phyloP scores from a whole-genome alignment of 2,113 vertebrate genomes.

The Orthonyx spaldingii region DNA sequence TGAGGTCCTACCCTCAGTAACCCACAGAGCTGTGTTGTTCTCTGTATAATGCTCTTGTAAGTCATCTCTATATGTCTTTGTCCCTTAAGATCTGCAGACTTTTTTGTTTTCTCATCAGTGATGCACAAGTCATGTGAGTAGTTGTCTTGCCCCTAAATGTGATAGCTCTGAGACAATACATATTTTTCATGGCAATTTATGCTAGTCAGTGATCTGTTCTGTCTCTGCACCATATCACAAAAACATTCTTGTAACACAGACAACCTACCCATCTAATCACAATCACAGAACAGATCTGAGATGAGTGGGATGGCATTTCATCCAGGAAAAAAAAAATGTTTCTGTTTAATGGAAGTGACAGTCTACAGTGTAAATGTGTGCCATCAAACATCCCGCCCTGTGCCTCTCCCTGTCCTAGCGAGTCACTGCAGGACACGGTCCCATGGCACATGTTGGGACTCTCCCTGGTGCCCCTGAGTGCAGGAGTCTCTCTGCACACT shows the following conservation, averaged over 20 bases:
- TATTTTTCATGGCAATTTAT: background rate
- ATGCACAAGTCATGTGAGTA: background rate
- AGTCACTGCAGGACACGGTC: background rate
- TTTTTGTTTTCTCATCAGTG: background rate
- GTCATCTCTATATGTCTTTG: background rate
- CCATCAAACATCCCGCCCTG: background rate
- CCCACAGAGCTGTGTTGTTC: background rate
- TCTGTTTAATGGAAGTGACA: slow-evolving; percentile 46
- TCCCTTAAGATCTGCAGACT: background rate
- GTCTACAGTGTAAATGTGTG: slow-evolving; percentile 3
- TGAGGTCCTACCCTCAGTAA: background rate
- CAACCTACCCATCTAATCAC: slow-evolving; percentile 25
- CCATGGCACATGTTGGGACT: background rate
- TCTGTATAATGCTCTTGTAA: background rate
- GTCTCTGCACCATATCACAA: background rate
- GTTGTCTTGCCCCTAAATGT: background rate
- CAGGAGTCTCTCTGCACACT: background rate
- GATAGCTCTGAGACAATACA: background rate
- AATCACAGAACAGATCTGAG: slow-evolving; percentile 23
- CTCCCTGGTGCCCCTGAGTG: background rate
- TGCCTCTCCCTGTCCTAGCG: background rate
- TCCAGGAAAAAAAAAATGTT: slow-evolving; percentile 6
- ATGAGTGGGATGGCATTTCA: slow-evolving; percentile 52
- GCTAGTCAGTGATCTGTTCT: background rate
- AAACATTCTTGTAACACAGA: slow-evolving; percentile 15